phyloP scores from a whole-genome alignment of 2,113 vertebrate genomes.

The Salvelinus alpinus region DNA sequence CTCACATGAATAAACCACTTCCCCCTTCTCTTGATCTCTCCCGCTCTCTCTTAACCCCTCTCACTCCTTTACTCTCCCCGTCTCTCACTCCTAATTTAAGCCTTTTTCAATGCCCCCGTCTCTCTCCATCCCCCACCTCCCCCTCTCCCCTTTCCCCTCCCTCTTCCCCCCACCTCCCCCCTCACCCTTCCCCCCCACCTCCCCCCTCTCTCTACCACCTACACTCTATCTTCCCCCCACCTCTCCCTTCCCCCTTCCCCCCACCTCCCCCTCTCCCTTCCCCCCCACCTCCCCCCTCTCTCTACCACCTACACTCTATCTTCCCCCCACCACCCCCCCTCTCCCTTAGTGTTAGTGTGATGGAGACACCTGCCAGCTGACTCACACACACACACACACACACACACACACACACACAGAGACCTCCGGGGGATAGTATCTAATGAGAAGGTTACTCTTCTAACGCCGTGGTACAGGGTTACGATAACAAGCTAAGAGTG shows the following conservation, averaged over 20 bases:
- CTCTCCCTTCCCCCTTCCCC: background rate
- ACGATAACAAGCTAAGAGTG: conserved; percentile 57
- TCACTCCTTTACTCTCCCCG: conserved; percentile 12
- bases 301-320: too few relatives aligned
- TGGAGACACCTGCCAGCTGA: too few relatives aligned
- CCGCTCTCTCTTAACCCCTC: conserved; percentile 29
- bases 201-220: too few relatives aligned
- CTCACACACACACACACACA: too few relatives aligned
- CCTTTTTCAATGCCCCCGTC: background rate
- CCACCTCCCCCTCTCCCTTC: background rate
- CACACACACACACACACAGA: conserved; percentile 34
- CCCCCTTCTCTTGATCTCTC: conserved; percentile 44
- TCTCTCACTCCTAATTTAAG: background rate
- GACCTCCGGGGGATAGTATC: conserved; percentile 39
- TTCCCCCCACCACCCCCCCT: too few relatives aligned
- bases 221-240: background rate
- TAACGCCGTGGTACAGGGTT: conserved; percentile 32
- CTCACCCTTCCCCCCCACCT: too few relatives aligned
- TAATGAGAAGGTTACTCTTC: conserved; percentile 61
- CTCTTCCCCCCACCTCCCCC: background rate
- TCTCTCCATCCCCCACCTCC: conserved; percentile 9
- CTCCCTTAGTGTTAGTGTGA: too few relatives aligned
- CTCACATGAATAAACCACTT: conserved; percentile 45
- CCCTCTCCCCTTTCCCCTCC: conserved; percentile 22
- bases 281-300: conserved; percentile 18